Base-by-base conservation (phyloP, 2,113 vertebrate genomes). In the Dicrurus megarhynchus region DNA sequence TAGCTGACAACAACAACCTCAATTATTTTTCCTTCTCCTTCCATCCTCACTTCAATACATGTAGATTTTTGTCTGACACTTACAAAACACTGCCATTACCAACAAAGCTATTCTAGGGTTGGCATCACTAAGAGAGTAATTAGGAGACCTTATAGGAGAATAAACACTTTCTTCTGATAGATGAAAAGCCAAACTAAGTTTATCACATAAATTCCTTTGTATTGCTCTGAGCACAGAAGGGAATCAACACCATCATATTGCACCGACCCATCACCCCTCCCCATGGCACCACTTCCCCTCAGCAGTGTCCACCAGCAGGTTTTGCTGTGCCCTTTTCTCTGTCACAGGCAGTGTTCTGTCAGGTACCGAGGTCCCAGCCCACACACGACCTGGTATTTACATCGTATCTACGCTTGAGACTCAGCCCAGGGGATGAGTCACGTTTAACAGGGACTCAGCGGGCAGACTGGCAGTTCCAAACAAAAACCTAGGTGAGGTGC, bases 1-100 rank as follows among this genome's bases (percentile, higher is more conserved):
- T 60, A 75, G 44, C 52, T 86, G 75, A 80, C 79, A 95, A 52
- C 85, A 70, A 23, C 55, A 46, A 22, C 56, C 68, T 81, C 84
- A 70, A 46, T 90, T 75, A 75, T 32, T 71, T 75, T 85, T 55
- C 67, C n/a, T 84, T 37, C 69, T 91, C 75, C 23, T 86, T 71
- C 42, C 68, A 73, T 56, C 64, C 65, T 87, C 60, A 60, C 24
- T 63, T 42, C 4, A 11, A 30, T 41, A 52, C 33, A 37, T 0
- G 2, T 0, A 84, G 60, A 64, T 46, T 81, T 94, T 60, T 49
- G 63, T 35, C 68, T 88, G 91, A 78, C 52, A 35, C 61, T 76
- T 75, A 44, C 9, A 82, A 84, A 92, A 78, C 68, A 49, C 35
- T 56, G 50, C 63, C 67, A 59, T 85, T 86, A 93, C 68, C 39